Conservation (phyloP, 2,113 vertebrate genomes). For the Coturnix japonica region DNA sequence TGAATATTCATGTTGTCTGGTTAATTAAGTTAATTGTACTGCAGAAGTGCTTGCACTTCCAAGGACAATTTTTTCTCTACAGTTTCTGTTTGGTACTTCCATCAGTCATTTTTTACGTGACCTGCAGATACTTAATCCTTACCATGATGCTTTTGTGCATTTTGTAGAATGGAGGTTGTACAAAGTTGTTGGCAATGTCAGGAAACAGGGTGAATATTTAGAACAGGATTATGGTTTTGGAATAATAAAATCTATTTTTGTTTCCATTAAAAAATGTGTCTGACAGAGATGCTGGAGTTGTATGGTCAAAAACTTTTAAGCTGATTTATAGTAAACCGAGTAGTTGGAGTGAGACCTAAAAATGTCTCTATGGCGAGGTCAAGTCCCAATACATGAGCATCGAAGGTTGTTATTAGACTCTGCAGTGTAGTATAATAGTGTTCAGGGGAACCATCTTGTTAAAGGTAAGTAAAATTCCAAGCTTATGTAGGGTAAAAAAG, state of each 20-base stretch:
- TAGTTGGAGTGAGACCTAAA: neutral
- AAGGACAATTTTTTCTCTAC: slow-evolving; percentile 79
- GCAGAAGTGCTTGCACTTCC: slow-evolving; percentile 89
- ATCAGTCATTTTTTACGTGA: slow-evolving; percentile 71
- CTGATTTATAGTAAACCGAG: neutral
- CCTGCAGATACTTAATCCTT: slow-evolving; percentile 62
- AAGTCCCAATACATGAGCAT: neutral
- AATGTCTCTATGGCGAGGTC: neutral
- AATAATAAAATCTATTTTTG: slow-evolving; percentile 35
- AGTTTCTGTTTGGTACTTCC: slow-evolving; percentile 67
- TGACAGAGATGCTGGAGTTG: neutral
- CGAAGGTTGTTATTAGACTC: neutral
- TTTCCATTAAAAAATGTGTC: neutral
- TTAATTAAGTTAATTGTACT: slow-evolving; percentile 97
- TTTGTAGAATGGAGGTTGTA: neutral
- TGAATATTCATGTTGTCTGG: slow-evolving; percentile 93
- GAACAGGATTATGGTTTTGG: slow-evolving; percentile 23
- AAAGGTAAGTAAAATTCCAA: neutral
- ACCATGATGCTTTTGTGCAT: slow-evolving; percentile 32
- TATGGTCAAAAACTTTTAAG: neutral
- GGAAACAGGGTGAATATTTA: slow-evolving; percentile 45
- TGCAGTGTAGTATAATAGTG: neutral
- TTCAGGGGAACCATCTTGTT: neutral
- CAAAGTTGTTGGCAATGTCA: slow-evolving; percentile 14
- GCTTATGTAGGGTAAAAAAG: neutral